These are phyloP conservation scores for Nemoura dubitans DNA, from an alignment of 2,888 invertebrate species.

Conservation along the genomic window DNA sequence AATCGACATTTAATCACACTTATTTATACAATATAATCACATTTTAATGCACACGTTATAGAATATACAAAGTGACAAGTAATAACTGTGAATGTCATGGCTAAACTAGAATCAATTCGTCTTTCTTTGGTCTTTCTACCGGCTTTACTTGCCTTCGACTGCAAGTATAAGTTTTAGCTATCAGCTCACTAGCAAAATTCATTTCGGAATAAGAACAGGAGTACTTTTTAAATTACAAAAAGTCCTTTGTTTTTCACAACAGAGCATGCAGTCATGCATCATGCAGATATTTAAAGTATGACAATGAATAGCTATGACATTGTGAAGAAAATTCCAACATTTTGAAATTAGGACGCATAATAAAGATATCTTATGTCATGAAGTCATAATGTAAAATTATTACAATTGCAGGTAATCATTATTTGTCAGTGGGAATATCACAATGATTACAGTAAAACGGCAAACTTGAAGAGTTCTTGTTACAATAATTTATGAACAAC, in stretches of 20 bases:
- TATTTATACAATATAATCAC: background rate
- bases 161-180: background rate
- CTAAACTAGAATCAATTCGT: background rate
- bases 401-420: no score
- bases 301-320: no score
- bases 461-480: no score
- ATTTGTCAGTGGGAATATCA: no score
- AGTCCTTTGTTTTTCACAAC: background rate
- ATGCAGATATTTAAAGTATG: no score
- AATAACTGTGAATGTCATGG: background rate
- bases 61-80: background rate
- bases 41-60: background rate
- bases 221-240: background rate
- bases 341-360: no score
- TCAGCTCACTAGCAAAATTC: background rate
- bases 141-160: background rate
- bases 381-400: no score
- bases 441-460: no score
- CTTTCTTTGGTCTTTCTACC: background rate
- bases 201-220: background rate
- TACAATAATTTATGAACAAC: no score
- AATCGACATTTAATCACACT: background rate
- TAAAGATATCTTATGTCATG: no score
- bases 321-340: no score
- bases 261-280: constrained; percentile 1